A percentile compares a stretch with the other conserved stretches of the same genome.
Evolutionary conservation across 2,888 invertebrate genomes (phyloP).

Genomic region (Agrotis ipsilon): DNA sequence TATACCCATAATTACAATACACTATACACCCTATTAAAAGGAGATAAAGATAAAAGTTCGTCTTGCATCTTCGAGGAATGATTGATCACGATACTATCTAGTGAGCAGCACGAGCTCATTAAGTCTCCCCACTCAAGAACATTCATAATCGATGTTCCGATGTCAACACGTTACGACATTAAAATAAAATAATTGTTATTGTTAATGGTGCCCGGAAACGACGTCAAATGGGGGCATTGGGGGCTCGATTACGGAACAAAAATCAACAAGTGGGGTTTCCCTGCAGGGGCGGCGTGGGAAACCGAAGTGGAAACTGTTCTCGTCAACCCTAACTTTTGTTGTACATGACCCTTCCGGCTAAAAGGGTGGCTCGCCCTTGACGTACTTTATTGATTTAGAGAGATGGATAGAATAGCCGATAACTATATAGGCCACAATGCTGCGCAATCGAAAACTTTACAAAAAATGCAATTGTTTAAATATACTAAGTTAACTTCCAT

Average conservation of each 20-base stretch:
- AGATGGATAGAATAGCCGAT: conserved; percentile 37
- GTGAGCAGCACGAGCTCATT: conserved; percentile 52
- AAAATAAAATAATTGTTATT: conserved; percentile 74
- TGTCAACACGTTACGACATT: conserved; percentile 69
- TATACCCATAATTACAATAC: conserved; percentile 25
- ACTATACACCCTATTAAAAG: conserved; percentile 37
- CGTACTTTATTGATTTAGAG: conserved; percentile 60
- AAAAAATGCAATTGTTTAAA: background rate
- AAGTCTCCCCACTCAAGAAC: conserved; percentile 53
- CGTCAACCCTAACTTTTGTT: conserved; percentile 80
- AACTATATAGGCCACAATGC: background rate
- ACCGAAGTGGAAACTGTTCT: conserved; percentile 83
- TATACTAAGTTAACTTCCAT: too few relatives aligned
- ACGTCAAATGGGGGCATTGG: conserved; percentile 76
- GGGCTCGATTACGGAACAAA: conserved; percentile 82
- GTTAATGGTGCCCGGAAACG: conserved; percentile 82
- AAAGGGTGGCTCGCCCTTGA: conserved; percentile 57
- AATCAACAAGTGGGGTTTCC: conserved; percentile 88
- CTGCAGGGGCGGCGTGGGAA: conserved; percentile 86
- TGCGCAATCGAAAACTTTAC: background rate
- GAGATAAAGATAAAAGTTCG: conserved; percentile 43
- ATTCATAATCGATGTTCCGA: conserved; percentile 59
- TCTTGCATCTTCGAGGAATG: conserved; percentile 30
- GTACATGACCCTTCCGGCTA: conserved; percentile 81
- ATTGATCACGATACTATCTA: conserved; percentile 50